Evolutionary conservation across 2,888 invertebrate species (phyloP).

Genomic region (Lamellibrachia satsuma): DNA sequence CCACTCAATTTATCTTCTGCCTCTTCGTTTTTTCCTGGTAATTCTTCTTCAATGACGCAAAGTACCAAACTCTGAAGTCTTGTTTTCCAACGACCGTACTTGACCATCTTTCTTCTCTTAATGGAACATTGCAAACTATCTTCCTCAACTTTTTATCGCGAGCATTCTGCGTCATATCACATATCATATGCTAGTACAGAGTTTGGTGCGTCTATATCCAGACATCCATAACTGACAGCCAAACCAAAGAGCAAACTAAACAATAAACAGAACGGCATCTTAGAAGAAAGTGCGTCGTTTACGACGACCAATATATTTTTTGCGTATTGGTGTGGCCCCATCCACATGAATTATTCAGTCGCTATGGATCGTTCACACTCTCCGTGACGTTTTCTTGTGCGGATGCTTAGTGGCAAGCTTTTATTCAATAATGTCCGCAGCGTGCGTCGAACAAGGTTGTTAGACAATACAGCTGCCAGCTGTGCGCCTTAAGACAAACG

Average conservation of each 20-base stretch:
- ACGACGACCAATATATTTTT: neutral
- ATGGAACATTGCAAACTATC: too few species aligned
- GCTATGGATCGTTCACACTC: neutral
- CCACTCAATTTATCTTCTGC: too few species aligned
- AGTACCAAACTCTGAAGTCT: too few species aligned
- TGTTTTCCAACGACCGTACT: too few species aligned
- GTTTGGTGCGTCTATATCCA: too few species aligned
- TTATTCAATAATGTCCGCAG: neutral
- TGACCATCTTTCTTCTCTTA: too few species aligned
- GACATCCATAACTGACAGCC: too few species aligned
- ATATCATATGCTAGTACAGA: too few species aligned
- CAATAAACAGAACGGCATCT: neutral
- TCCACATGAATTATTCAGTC: neutral
- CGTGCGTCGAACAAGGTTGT: neutral
- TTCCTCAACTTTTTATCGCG: too few species aligned
- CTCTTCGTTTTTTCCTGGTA: too few species aligned
- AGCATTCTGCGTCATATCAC: too few species aligned
- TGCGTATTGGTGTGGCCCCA: neutral
- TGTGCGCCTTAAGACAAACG: neutral
- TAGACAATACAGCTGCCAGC: neutral
- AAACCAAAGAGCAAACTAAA: neutral
- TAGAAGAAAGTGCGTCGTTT: neutral
- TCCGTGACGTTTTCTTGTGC: neutral
- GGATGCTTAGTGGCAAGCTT: conserved; percentile 5
- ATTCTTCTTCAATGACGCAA: too few species aligned